Percentiles rank a stretch among this genome's conserved stretches.
These are phyloP conservation scores for Alca torda DNA, from an alignment of 2,797 vertebrate species.

Conservation along the genomic window DNA sequence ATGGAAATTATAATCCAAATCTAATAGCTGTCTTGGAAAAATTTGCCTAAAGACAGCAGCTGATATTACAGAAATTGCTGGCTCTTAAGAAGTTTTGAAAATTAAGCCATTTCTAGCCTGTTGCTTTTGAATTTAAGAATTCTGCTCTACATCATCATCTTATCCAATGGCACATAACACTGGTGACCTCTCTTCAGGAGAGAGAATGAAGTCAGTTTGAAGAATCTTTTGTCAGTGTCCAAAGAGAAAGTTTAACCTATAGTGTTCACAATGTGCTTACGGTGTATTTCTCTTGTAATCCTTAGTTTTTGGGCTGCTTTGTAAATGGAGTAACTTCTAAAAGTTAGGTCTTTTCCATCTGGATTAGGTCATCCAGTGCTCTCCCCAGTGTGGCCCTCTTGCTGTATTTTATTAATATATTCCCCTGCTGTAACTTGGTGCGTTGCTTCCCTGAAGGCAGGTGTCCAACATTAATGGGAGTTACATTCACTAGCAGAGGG, in stretches of 20 bases:
- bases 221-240: background rate
- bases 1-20: background rate
- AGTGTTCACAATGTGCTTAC: accelerated
- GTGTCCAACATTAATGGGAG: background rate
- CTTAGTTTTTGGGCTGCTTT: background rate
- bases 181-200: background rate
- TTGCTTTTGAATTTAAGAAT: background rate
- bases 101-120: background rate
- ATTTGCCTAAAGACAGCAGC: background rate
- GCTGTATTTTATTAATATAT: background rate
- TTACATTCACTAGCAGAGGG: background rate
- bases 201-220: background rate
- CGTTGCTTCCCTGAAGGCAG: background rate
- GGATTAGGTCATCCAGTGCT: background rate
- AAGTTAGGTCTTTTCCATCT: background rate
- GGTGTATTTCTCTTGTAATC: background rate
- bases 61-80: background rate
- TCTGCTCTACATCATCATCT: background rate
- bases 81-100: background rate
- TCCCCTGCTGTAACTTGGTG: background rate
- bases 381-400: background rate
- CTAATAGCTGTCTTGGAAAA: background rate
- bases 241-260: background rate
- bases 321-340: background rate
- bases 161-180: background rate